A percentile compares a stretch with the other conserved stretches of the same genome.
These are phyloP conservation scores for Meloidogyne floridensis DNA, from an alignment of 1,140 invertebrate genomes.

Conservation along the genomic window DNA sequence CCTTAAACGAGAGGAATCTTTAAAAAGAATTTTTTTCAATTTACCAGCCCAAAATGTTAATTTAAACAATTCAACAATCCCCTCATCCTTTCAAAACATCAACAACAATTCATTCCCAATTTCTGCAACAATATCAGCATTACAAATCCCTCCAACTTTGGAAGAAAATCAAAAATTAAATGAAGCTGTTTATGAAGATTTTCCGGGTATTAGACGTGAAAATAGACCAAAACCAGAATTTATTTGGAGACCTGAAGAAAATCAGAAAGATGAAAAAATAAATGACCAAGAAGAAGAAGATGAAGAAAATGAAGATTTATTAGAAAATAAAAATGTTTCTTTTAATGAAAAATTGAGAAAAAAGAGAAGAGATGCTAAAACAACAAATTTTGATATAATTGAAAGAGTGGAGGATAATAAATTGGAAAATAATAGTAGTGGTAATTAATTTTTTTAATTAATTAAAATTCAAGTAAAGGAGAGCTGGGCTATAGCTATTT, in stretches of 20 bases:
- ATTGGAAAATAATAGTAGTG: neutral
- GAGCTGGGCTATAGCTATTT: no score
- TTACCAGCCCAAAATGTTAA: neutral
- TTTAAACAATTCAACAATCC: no score
- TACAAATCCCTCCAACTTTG: slow-evolving; percentile 8
- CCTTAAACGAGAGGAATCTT: no score
- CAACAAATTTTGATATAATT: neutral
- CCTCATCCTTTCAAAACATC: neutral
- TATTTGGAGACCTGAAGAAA: slow-evolving; percentile 27
- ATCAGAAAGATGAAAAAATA: slow-evolving; percentile 3
- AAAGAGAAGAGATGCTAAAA: slow-evolving; percentile 9
- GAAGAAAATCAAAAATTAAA: neutral
- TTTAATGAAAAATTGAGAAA: neutral
- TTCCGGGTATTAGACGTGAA: slow-evolving; percentile 28
- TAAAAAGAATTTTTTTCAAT: neutral
- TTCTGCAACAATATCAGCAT: slow-evolving; percentile 28
- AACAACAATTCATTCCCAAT: slow-evolving; percentile 19
- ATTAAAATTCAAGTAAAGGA: no score
- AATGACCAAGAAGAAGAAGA: neutral
- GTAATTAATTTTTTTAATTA: no score
- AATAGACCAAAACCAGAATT: neutral
- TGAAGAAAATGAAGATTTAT: neutral
- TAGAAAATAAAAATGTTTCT: neutral
- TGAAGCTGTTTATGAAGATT: slow-evolving; percentile 15
- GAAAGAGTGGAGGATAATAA: neutral